Evolutionary conservation across 2,797 vertebrate species (phyloP).

Genomic region (Antennarius maculatus): DNA sequence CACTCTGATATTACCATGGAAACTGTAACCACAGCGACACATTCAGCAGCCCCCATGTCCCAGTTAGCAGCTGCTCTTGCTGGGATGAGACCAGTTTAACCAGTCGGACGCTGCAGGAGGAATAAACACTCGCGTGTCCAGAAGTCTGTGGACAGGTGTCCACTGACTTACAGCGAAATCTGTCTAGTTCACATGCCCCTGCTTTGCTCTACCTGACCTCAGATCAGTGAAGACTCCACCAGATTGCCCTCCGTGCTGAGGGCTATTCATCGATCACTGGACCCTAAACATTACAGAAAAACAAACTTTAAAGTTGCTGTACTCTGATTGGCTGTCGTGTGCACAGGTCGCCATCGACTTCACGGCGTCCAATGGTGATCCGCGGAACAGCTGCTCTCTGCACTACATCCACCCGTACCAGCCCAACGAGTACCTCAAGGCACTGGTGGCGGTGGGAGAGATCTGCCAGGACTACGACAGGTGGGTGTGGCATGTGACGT

Average conservation of each 20-base stretch:
- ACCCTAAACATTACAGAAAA: too few species aligned
- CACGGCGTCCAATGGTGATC: constrained; percentile 90
- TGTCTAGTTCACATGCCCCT: too few species aligned
- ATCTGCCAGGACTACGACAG: constrained; percentile 94
- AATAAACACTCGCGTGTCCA: background rate
- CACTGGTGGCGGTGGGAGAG: constrained; percentile 87
- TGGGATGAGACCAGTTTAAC: constrained; percentile 30
- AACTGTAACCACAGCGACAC: constrained; percentile 49
- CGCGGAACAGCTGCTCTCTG: constrained; percentile 87
- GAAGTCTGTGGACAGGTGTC: background rate
- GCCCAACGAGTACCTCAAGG: constrained; percentile 90
- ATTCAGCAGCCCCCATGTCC: constrained; percentile 34
- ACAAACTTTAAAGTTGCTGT: background rate
- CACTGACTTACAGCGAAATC: too few species aligned
- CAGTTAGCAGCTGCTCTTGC: constrained; percentile 29
- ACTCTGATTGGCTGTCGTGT: constrained; percentile 29
- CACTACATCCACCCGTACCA: constrained; percentile 89
- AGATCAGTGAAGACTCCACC: too few species aligned
- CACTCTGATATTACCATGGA: constrained; percentile 36
- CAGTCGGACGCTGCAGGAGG: background rate
- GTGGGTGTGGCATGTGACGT: constrained; percentile 51
- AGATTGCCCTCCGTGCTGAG: too few species aligned
- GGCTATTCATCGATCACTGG: too few species aligned
- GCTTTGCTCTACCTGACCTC: too few species aligned
- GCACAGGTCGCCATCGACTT: constrained; percentile 89